Percentiles rank a stretch among this genome's conserved stretches.
Conservation (phyloP, 1,140 invertebrate species). For the Hypothenemus hampei region DNA sequence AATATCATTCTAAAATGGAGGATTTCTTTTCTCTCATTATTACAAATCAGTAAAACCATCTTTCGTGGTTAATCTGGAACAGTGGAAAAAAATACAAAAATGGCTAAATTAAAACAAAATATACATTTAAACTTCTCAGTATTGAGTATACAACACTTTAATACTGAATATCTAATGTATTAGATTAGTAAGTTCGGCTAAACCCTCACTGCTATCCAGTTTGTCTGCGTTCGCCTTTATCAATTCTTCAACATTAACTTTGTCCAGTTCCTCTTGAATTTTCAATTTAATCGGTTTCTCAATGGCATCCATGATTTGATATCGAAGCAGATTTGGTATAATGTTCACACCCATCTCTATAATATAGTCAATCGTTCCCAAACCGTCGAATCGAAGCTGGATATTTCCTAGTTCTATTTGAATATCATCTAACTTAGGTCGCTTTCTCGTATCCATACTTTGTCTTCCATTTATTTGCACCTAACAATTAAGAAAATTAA, state of each 20-base stretch:
- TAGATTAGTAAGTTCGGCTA: slow-evolving; percentile 36
- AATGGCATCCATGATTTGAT: slow-evolving; percentile 78
- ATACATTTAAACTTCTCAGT: no score
- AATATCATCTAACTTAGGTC: slow-evolving; percentile 63
- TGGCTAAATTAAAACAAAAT: no score
- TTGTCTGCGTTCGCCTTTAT: slow-evolving; percentile 63
- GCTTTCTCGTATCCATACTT: slow-evolving; percentile 68
- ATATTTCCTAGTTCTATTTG: slow-evolving; percentile 79
- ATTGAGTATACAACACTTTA: no score
- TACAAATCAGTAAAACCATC: no score
- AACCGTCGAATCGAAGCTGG: slow-evolving; percentile 68
- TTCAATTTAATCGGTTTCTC: slow-evolving; percentile 67
- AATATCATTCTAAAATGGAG: no score
- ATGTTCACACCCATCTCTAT: slow-evolving; percentile 73
- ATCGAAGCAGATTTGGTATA: slow-evolving; percentile 73
- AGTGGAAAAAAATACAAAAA: no score
- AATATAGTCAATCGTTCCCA: slow-evolving; percentile 74
- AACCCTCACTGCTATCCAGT: slow-evolving; percentile 54
- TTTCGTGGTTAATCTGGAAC: no score
- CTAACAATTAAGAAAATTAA: slow-evolving; percentile 9
- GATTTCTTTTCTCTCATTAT: no score
- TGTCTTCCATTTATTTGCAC: slow-evolving; percentile 64
- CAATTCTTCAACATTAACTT: slow-evolving; percentile 64
- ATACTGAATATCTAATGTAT: no score
- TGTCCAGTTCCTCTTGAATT: slow-evolving; percentile 63